Conservation (phyloP, 1,140 invertebrate species). For the Euglossa dilemma region DNA sequence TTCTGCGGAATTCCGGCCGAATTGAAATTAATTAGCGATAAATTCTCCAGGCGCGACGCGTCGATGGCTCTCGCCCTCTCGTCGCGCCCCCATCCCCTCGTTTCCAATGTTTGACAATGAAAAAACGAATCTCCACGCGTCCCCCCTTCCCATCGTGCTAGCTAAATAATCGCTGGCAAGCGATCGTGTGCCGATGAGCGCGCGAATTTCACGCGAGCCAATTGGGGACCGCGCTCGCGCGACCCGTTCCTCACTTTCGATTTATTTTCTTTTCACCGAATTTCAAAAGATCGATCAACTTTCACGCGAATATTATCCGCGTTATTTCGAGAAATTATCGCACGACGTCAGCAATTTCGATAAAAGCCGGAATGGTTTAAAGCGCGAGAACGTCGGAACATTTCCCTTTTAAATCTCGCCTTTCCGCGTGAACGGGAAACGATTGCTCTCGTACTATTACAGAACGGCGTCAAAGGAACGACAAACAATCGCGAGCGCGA, state of each 20-base stretch:
- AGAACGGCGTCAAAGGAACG: too few species aligned
- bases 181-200: not conserved
- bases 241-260: not conserved
- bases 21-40: constrained; percentile 64
- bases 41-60: constrained; percentile 33
- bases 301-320: not conserved
- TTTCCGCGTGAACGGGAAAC: too few species aligned
- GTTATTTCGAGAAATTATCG: too few species aligned
- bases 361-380: too few species aligned
- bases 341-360: too few species aligned
- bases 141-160: not conserved
- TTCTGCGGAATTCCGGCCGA: constrained; percentile 37
- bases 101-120: constrained; percentile 3
- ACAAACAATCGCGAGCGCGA: not conserved
- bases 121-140: not conserved
- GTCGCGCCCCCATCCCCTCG: not conserved
- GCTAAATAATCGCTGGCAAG: constrained; percentile 13
- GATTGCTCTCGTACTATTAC: too few species aligned
- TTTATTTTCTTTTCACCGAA: not conserved
- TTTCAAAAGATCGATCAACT: not conserved
- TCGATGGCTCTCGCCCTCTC: not conserved
- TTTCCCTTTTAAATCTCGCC: too few species aligned
- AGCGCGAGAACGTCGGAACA: too few species aligned
- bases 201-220: not conserved
- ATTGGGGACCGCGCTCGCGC: not conserved